Percentiles rank a stretch among this genome's conserved stretches.
phyloP scores from a whole-genome alignment of 2,797 vertebrate species.

The Rhadinocentrus ornatus region DNA sequence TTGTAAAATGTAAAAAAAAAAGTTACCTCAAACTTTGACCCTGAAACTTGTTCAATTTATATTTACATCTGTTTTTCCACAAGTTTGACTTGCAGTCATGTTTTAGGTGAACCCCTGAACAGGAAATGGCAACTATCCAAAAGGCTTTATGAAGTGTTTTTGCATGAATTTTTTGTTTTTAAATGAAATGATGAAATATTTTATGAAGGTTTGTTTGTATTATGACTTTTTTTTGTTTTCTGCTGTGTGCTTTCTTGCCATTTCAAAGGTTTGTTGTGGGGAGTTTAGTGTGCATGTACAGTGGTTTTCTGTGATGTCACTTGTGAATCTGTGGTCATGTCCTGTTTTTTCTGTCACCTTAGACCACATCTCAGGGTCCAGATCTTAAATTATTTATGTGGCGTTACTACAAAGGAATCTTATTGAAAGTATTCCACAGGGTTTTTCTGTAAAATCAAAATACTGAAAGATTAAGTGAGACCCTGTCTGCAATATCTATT shows the following conservation, averaged over 20 bases:
- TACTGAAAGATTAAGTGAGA: conserved; percentile 11
- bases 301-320: conserved; percentile 58
- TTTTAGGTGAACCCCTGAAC: conserved; percentile 45
- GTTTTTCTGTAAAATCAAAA: conserved; percentile 51
- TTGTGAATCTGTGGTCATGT: conserved; percentile 45
- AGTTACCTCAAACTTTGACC: conserved; percentile 4
- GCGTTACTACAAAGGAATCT: conserved; percentile 3
- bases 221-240: conserved; percentile 25
- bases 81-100: neutral
- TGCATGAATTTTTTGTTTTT: conserved; percentile 42
- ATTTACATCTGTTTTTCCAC: conserved; percentile 2
- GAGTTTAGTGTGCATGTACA: neutral
- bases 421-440: conserved; percentile 10
- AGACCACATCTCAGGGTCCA: conserved; percentile 21
- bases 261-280: conserved; percentile 17
- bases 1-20: conserved; percentile 22
- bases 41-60: conserved; percentile 10
- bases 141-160: conserved; percentile 39
- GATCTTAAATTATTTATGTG: conserved; percentile 27
- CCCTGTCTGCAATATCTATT: neutral
- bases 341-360: conserved; percentile 29
- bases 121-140: conserved; percentile 34
- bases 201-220: conserved; percentile 29
- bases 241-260: conserved; percentile 33
- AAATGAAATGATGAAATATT: conserved; percentile 29